Conservation (phyloP, 92 coral and sea anemone species). For the Bergia puertoricense region DNA sequence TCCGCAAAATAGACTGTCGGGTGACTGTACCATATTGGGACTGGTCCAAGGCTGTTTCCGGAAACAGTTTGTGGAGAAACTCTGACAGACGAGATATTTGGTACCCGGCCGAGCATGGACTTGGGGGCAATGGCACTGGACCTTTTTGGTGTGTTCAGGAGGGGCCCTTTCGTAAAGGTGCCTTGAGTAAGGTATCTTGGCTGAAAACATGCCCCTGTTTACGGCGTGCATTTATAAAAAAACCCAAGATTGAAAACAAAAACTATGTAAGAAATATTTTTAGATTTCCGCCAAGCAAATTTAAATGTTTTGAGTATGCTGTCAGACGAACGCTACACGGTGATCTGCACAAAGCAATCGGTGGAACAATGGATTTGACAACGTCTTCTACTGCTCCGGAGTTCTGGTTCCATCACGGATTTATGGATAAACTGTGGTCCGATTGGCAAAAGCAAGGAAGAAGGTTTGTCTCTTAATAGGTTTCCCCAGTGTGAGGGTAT, state of each 20-base stretch:
- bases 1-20: constrained; percentile 48
- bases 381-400: constrained; percentile 70
- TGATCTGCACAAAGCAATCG: not conserved
- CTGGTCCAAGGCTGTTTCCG: constrained; percentile 42
- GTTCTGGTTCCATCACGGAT: constrained; percentile 92
- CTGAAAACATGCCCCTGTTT: constrained; percentile 21
- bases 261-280: not conserved
- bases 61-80: constrained; percentile 13
- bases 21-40: constrained; percentile 58
- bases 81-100: constrained; percentile 45
- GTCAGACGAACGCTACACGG: not conserved
- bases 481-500: not conserved
- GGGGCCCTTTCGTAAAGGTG: constrained; percentile 44
- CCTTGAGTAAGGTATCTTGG: constrained; percentile 31
- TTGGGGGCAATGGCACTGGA: constrained; percentile 57
- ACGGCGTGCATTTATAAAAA: constrained; percentile 7
- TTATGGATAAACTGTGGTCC: constrained; percentile 93
- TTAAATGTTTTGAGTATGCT: constrained; percentile 2
- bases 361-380: not conserved
- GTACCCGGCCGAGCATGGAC: constrained; percentile 52
- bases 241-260: not conserved
- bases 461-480: constrained; percentile 28
- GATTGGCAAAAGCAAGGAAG: constrained; percentile 90
- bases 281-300: not conserved
- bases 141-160: constrained; percentile 30